Conservation (phyloP, 2,888 invertebrate species). For the Caenorhabditis wallacei region DNA sequence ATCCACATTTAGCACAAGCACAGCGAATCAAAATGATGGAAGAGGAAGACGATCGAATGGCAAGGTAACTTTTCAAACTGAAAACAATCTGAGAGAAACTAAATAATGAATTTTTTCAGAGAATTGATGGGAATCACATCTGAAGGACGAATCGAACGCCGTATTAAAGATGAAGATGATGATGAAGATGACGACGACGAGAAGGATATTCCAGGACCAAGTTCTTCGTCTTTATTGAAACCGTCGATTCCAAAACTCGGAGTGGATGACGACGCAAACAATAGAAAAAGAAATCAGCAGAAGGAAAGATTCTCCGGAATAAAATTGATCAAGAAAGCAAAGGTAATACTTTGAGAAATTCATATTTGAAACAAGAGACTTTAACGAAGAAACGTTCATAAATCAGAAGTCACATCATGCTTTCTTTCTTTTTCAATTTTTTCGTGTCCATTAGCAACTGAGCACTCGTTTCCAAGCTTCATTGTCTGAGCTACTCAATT, state of each 20-base stretch:
- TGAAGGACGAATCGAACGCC: constrained; percentile 72
- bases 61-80: constrained; percentile 46
- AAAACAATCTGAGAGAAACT: neutral
- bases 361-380: too few species aligned
- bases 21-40: constrained; percentile 81
- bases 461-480: neutral
- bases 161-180: constrained; percentile 36
- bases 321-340: constrained; percentile 68
- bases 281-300: constrained; percentile 64
- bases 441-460: neutral
- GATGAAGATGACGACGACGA: constrained; percentile 36
- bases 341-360: constrained; percentile 38
- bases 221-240: constrained; percentile 28
- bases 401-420: neutral
- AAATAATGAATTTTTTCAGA: constrained; percentile 45
- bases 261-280: neutral
- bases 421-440: neutral
- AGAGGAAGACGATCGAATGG: constrained; percentile 89
- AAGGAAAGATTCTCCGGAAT: constrained; percentile 69
- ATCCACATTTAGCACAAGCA: constrained; percentile 64
- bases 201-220: constrained; percentile 36
- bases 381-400: too few species aligned
- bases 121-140: constrained; percentile 72
- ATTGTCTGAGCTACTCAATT: neutral
- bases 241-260: constrained; percentile 29